These are phyloP conservation scores for Eulemur mongoz DNA, from an alignment of 2,797 vertebrate genomes.

Conservation along the genomic window DNA sequence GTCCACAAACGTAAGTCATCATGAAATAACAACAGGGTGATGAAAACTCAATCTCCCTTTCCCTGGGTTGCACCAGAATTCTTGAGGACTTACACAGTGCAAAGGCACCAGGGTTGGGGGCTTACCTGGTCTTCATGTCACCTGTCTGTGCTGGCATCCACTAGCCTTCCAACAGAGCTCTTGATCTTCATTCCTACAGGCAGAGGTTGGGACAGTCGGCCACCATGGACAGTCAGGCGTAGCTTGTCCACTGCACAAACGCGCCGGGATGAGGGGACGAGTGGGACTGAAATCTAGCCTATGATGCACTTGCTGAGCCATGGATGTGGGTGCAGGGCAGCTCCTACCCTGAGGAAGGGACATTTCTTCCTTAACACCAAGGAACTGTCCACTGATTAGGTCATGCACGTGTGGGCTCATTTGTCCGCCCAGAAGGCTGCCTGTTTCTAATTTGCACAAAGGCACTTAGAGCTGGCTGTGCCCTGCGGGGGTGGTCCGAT, in stretches of 20 bases:
- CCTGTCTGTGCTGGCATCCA: not conserved
- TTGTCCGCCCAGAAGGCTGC: not conserved
- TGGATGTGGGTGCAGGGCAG: not conserved
- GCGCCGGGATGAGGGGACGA: too few species aligned
- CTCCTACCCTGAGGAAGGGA: not conserved
- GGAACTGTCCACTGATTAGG: not conserved
- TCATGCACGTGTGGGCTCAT: not conserved
- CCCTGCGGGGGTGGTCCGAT: not conserved
- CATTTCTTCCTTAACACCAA: not conserved
- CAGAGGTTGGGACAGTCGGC: not conserved
- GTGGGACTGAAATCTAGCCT: not conserved
- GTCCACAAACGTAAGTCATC: not conserved
- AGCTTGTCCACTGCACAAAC: not conserved
- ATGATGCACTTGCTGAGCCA: not conserved
- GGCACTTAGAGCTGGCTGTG: not conserved
- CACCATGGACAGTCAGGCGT: accelerated
- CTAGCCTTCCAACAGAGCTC: not conserved
- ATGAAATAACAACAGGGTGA: not conserved
- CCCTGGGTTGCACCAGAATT: not conserved
- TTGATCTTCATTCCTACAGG: not conserved
- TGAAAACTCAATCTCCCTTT: not conserved
- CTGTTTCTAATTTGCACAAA: not conserved
- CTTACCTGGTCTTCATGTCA: not conserved
- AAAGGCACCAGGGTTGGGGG: not conserved
- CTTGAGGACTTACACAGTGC: not conserved